Evolutionary conservation across 2,113 vertebrate species (phyloP).

Genomic region (Fregetta grallaria): DNA sequence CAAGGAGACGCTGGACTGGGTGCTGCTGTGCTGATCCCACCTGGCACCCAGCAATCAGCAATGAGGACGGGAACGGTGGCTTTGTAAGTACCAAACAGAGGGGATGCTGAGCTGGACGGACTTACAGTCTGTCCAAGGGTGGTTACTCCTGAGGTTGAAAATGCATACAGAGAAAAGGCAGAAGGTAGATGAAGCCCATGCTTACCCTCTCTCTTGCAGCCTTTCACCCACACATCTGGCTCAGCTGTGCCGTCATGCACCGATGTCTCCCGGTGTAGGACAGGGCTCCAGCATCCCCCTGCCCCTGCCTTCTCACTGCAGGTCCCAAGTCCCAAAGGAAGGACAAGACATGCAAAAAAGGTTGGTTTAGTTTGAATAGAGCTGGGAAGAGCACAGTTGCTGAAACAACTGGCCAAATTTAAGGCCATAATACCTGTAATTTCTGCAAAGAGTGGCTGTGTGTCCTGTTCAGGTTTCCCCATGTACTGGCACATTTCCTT

Average conservation of each 20-base stretch:
- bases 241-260: background rate
- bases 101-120: background rate
- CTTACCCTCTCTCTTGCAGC: background rate
- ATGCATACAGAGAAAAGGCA: background rate
- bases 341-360: background rate
- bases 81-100: background rate
- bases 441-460: background rate
- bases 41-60: background rate
- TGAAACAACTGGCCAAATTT: background rate
- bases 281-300: background rate
- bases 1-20: background rate
- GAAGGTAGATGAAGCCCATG: background rate
- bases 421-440: background rate
- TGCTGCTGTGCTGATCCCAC: background rate
- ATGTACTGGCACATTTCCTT: background rate
- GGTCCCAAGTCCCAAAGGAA: background rate
- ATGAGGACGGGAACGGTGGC: fast-evolving
- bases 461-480: background rate
- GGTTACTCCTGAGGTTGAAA: background rate
- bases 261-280: background rate
- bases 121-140: fast-evolving
- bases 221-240: background rate
- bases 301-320: background rate
- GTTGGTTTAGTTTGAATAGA: background rate
- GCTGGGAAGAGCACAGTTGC: background rate